These are phyloP conservation scores for Smithornis capensis DNA, from an alignment of 2,113 vertebrate species.

Conservation along the genomic window DNA sequence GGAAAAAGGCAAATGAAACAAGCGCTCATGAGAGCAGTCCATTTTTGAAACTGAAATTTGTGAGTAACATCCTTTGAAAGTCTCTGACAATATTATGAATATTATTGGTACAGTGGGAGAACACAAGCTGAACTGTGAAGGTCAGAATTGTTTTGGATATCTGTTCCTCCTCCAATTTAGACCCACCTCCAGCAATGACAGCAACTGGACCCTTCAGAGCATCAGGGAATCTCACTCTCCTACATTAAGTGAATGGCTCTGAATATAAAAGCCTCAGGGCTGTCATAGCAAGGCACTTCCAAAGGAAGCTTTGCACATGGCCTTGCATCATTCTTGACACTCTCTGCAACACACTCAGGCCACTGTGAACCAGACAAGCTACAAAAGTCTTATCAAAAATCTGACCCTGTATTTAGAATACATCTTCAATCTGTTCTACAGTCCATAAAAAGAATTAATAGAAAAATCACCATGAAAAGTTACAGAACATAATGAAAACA, in stretches of 20 bases:
- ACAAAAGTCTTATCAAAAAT: neutral
- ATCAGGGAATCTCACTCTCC: neutral
- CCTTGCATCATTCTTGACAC: neutral
- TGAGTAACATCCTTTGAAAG: slow-evolving; percentile 36
- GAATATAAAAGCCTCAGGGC: neutral
- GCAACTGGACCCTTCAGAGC: neutral
- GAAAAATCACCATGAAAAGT: neutral
- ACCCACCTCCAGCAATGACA: neutral
- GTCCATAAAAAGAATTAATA: neutral
- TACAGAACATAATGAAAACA: neutral
- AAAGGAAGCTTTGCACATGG: rapidly evolving
- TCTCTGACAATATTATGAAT: neutral
- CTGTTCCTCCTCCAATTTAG: neutral
- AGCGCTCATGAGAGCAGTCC: neutral
- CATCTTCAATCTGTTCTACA: neutral
- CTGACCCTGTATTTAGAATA: neutral
- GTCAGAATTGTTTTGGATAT: neutral
- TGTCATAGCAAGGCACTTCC: neutral
- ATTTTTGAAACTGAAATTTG: slow-evolving; percentile 1
- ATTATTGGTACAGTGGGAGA: neutral
- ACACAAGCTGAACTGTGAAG: neutral
- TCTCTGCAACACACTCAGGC: neutral
- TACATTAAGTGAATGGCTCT: rapidly evolving
- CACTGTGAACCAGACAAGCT: neutral
- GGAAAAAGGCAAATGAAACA: neutral